Evolutionary conservation across 37 sponge, comb jelly and placozoan genomes (phyloP).

Genomic region (Theonella swinhoei): DNA sequence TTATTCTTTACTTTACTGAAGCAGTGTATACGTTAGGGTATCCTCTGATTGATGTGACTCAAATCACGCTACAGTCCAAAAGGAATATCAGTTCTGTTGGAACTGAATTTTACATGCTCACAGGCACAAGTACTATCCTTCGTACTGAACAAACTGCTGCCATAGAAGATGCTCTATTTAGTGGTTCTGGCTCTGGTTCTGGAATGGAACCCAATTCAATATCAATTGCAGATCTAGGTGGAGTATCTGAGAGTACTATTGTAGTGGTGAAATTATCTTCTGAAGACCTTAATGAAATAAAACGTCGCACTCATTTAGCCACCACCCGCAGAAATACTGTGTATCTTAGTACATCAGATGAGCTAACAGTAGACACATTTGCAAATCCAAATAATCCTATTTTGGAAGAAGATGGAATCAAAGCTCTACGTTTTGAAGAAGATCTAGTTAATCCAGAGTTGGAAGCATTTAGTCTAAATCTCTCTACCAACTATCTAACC

Average conservation of each 20-base stretch:
- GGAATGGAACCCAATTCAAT: conserved; percentile 19
- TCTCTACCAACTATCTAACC: conserved; percentile 57
- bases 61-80: conserved; percentile 73
- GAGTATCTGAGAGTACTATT: conserved; percentile 55
- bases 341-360: conserved; percentile 44
- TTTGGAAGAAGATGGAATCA: conserved; percentile 27
- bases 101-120: conserved; percentile 58
- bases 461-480: conserved; percentile 65
- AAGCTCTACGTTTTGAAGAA: conserved; percentile 18
- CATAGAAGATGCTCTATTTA: conserved; percentile 34
- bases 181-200: conserved; percentile 23
- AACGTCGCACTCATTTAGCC: conserved; percentile 55
- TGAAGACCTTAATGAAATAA: conserved; percentile 86
- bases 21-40: conserved; percentile 49
- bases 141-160: conserved; percentile 17
- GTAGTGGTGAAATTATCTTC: conserved; percentile 66
- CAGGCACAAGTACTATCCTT: conserved; percentile 48
- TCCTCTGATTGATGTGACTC: conserved; percentile 55
- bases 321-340: conserved; percentile 56
- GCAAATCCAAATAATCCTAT: conserved; percentile 64
- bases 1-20: conserved; percentile 79
- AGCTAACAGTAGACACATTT: conserved; percentile 60
- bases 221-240: conserved; percentile 13
- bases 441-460: conserved; percentile 65
- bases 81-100: conserved; percentile 28